Conservation (phyloP, 2,797 vertebrate genomes). For the Euthynnus affinis region DNA sequence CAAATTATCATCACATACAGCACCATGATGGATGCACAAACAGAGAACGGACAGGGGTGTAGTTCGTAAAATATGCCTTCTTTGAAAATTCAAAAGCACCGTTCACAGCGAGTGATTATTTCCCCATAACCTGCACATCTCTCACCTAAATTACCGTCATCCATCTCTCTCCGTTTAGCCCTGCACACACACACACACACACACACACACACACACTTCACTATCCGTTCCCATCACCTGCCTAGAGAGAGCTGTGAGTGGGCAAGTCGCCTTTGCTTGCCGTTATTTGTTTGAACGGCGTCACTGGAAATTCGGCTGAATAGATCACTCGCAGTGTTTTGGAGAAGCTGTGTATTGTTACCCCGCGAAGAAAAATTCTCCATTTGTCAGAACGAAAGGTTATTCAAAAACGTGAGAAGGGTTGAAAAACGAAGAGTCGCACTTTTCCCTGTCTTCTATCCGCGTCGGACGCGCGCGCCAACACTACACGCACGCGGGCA, state of each 20-base stretch:
- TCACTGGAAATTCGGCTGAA: slow-evolving; percentile 36
- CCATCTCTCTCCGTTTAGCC: slow-evolving; percentile 75
- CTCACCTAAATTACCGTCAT: slow-evolving; percentile 79
- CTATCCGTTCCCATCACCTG: slow-evolving; percentile 60
- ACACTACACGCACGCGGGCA: slow-evolving; percentile 63
- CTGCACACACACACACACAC: background rate
- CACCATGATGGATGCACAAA: slow-evolving; percentile 44
- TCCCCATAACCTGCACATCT: slow-evolving; percentile 75
- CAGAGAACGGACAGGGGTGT: background rate
- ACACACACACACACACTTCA: slow-evolving; percentile 7
- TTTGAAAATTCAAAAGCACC: slow-evolving; percentile 65
- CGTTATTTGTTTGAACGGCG: slow-evolving; percentile 38
- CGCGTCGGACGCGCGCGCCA: slow-evolving; percentile 37
- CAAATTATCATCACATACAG: slow-evolving; percentile 17
- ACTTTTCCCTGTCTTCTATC: slow-evolving; percentile 29
- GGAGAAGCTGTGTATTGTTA: slow-evolving; percentile 25
- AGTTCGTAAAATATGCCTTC: slow-evolving; percentile 50
- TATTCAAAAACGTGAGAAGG: slow-evolving; percentile 34
- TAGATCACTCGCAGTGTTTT: slow-evolving; percentile 42
- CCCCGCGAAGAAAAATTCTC: slow-evolving; percentile 19
- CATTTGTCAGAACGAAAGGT: slow-evolving; percentile 29
- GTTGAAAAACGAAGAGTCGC: slow-evolving; percentile 13
- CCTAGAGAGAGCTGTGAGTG: slow-evolving; percentile 61
- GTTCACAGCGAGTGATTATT: slow-evolving; percentile 73
- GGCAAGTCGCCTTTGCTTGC: slow-evolving; percentile 40